A percentile compares a stretch with the other conserved stretches of the same genome.
These are phyloP conservation scores for Puntigrus tetrazona DNA, from an alignment of 2,113 vertebrate species.

Conservation along the genomic window DNA sequence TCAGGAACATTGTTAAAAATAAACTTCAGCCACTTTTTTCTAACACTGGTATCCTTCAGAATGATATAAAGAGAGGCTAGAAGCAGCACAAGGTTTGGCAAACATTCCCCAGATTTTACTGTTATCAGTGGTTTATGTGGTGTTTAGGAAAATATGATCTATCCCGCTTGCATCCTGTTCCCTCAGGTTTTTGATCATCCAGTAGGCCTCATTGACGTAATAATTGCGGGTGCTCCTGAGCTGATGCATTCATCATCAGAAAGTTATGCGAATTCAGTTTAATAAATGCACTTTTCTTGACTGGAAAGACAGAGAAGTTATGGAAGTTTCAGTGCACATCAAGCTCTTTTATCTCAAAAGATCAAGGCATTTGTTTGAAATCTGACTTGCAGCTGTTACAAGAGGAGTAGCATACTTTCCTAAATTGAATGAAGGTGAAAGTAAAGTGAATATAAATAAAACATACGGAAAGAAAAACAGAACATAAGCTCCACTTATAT, in stretches of 20 bases:
- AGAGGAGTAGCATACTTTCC: background rate
- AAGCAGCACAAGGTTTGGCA: background rate
- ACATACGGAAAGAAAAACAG: background rate
- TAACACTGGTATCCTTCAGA: background rate
- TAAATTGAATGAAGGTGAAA: background rate
- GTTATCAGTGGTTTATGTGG: background rate
- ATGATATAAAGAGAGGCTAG: background rate
- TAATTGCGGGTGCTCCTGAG: background rate
- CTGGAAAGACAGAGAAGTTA: background rate
- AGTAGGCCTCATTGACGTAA: background rate
- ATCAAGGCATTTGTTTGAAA: background rate
- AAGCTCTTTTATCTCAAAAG: background rate
- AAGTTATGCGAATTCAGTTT: background rate
- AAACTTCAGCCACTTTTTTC: background rate
- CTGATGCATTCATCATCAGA: background rate
- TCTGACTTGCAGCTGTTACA: background rate
- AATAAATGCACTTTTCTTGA: background rate
- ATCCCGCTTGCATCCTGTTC: background rate
- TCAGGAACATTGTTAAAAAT: constrained; percentile 16
- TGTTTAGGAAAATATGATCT: background rate
- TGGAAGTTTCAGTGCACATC: background rate
- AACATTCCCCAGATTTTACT: background rate
- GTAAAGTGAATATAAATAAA: background rate
- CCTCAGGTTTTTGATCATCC: background rate
- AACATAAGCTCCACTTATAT: too few species aligned